Evolutionary conservation across 2,888 invertebrate genomes (phyloP).

Genomic region (Apotomis capreana): DNA sequence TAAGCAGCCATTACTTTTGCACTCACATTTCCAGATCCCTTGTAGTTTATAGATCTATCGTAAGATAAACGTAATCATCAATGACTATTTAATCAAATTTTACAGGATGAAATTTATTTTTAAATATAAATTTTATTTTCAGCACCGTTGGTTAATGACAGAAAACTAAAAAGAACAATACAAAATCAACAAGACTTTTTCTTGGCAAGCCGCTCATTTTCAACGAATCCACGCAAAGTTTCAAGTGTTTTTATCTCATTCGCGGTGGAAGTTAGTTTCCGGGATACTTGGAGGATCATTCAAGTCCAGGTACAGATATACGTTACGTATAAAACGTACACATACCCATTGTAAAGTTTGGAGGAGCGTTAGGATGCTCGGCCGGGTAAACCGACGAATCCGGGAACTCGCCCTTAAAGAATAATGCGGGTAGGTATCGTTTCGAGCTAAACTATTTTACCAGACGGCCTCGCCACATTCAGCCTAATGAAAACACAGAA

Average conservation of each 20-base stretch:
- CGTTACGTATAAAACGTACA: not conserved
- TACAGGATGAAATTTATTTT: not conserved
- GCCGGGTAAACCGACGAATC: conserved; percentile 1
- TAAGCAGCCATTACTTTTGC: no score
- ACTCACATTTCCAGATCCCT: no score
- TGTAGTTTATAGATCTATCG: no score
- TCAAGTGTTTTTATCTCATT: conserved; percentile 21
- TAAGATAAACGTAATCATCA: no score
- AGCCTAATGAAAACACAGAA: conserved; percentile 44
- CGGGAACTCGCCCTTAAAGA: conserved; percentile 11
- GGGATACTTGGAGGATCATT: conserved; percentile 14
- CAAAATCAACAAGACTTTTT: not conserved
- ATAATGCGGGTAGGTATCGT: conserved; percentile 24
- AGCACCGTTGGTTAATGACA: not conserved
- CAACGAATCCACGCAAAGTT: conserved; percentile 19
- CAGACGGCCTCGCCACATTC: conserved; percentile 27
- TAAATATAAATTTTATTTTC: not conserved
- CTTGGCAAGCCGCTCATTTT: not conserved
- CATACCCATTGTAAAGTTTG: conserved; percentile 23
- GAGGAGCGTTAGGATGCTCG: conserved; percentile 17
- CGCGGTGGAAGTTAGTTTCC: conserved; percentile 21
- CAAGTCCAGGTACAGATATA: conserved; percentile 5
- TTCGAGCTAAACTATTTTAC: conserved; percentile 25
- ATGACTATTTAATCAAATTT: no score
- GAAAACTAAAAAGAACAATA: not conserved